Evolutionary conservation across 30 jellyfish, hydroid and myxozoan species (phyloP), one percentile per base, ranked within the genome.

Genomic region (Rhopilema esculentum): DNA sequence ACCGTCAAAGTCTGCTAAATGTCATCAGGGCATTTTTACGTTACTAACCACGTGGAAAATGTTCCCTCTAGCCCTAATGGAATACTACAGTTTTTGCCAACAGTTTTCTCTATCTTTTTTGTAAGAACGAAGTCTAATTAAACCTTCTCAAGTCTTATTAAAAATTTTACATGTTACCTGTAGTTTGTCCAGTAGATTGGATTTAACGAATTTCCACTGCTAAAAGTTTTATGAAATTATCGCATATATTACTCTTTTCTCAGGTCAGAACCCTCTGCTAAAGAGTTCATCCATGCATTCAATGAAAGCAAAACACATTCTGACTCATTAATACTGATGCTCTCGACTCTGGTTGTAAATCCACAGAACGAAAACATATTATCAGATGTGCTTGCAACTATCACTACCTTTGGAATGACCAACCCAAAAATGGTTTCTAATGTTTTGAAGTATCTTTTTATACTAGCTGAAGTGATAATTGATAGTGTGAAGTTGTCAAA

Each of bases 261-360:
- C 29, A 83, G 86, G 79, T 69, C 79, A 0, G n/a, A 49, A 69
- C 17, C 66, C 8, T 52, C 93, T 51, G 75, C 93, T 61, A 69
- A 12, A 49, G 87, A 66, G 4, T 72, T 84, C 66, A 9, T 84
- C 62, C 53, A 40, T 20, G 87, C 82, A 30, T 20, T 84, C 20
- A 48, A 31, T n/a, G 66, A 71, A 19, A 28, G 57, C 16, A 21
- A 20, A 71, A 63, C 33, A 18, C 62, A 69, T 27, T 20, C 82
- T 61, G 86, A 53, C 27, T 72, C 93, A 20, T 50, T 61, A 50
- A 6, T 72, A n/a, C 78, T 84, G 72, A 27, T 84, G 23, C 69
- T 84, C 53, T 84, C 93, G 32, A 57, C 93, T 16, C 73, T 84
- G 25, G 17, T 84, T 17, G 87, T 73, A 29, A 27, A 63, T 84